Evolutionary conservation across 1,140 invertebrate species (phyloP), one percentile per base, ranked within the genome.

Genomic region (Polyergus mexicanus): DNA sequence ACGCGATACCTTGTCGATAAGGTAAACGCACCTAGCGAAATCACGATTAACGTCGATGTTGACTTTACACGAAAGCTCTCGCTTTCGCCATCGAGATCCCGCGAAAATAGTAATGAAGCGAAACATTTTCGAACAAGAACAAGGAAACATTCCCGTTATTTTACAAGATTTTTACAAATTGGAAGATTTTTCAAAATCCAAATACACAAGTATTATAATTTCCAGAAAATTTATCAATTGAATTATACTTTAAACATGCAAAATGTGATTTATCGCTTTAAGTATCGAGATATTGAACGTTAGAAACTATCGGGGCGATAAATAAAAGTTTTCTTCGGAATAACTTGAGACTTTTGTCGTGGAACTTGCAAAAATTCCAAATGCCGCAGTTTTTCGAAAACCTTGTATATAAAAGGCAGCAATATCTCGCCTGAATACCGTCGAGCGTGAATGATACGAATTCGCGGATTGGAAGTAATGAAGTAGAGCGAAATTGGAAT

Each of bases 401-500:
- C 16, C 13, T 56, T 74, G 41, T 72, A 44, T 72, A 44, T 22
- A 16, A 71, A 16, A 25, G 51, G 47, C 19, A 68, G 69, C 35
- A 54, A 38, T 80, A 54, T 22, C 44, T 47, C 60, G 28, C 11
- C 22, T 71, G 78, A 81, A 83, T 83, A 81, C 19, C 63, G 28
- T n/a, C n/a, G 41, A 47, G 38, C 41, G 13, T 80, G 66, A 32
- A 22, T 13, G 38, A 58, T 8, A 68, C 78, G 78, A 74, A 44
- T 66, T 47, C 13, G 35, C 51, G 32, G 65, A 85, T 77, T 13
- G 66, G 83, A 72, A 71, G 72, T 85, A 78, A 85, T 85, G 83
- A 87, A 69, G 83, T 77, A 87, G 84, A 87, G 71, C 63, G 74
- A 85, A 87, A 87, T 87, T 85, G 86, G 83, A 85, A 85, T 87